Evolutionary conservation across 1,140 invertebrate genomes (phyloP), one percentile per base, ranked within the genome.

Genomic region (Drosophila truncata): DNA sequence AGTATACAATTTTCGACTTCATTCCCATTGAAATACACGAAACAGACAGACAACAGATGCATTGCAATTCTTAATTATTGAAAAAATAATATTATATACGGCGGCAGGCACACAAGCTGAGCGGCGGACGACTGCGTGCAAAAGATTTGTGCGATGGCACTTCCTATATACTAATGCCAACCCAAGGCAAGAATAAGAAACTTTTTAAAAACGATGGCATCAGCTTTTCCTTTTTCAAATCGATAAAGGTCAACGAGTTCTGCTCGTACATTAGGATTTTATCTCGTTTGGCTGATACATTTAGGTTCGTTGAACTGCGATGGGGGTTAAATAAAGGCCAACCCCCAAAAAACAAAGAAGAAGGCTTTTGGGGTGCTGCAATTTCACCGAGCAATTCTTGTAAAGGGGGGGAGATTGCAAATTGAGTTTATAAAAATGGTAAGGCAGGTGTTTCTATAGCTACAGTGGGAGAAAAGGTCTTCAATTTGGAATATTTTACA

Each of bases 31-130:
- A 61, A 64, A 74, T 35, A 20, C 27, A 60, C 46, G 10, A 25
- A 61, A 60, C 46, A 66, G 69, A 75, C 63, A 74, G 29, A 55
- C 49, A 82, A 77, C 67, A 81, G 72, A 81, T 81, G 79, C 65
- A 66, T 16, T 71, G 58, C 64, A 78, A 61, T 78, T 65, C 74
- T 62, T 71, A 87, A 75, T 87, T 86, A 82, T 82, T 78, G 39
- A 71, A 75, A 73, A 80, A 80, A 60, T 64, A 58, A 67, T 78
- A 71, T 67, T 70, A 47, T 78, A 50, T 47, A 29, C 42, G 65
- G 50, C 47, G 49, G 49, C 52, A 54, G 49, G 49, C 52, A 37
- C 25, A 46, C 35, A 62, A 41, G 46, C 35, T 31, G 29, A 50
- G 44, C 13, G 13, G 39, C 42, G 52, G 23, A 23, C 54, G 52